A percentile compares a stretch with the other conserved stretches of the same genome.
Conservation (phyloP, 2,888 invertebrate genomes). For the Vesta saturnalis region DNA sequence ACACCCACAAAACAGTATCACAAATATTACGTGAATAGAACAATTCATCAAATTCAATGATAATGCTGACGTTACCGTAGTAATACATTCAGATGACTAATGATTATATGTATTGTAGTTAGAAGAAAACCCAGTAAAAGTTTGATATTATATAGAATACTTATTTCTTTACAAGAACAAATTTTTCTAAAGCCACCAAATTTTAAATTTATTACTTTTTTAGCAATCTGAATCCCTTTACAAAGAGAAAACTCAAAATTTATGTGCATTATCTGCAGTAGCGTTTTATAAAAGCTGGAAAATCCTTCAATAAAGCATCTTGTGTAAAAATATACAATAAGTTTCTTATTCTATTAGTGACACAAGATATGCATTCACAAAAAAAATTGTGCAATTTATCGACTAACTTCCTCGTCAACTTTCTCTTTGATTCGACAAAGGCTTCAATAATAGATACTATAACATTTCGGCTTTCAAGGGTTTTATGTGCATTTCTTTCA, state of each 20-base stretch:
- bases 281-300: neutral
- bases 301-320: neutral
- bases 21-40: too few relatives aligned
- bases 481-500: too few relatives aligned
- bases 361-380: neutral
- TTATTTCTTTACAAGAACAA: too few relatives aligned
- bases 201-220: neutral
- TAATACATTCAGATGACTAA: too few relatives aligned
- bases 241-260: constrained; percentile 4
- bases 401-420: neutral
- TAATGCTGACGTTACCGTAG: too few relatives aligned
- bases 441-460: constrained; percentile 25
- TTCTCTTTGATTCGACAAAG: constrained; percentile 17
- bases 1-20: too few relatives aligned
- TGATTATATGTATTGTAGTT: too few relatives aligned
- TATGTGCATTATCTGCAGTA: constrained; percentile 8
- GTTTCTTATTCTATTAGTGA: neutral
- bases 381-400: neutral
- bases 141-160: too few relatives aligned
- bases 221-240: neutral
- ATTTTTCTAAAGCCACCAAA: too few relatives aligned
- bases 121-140: too few relatives aligned
- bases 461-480: too few relatives aligned
- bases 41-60: too few relatives aligned
- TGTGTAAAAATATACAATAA: neutral